phyloP scores from a whole-genome alignment of 2,797 vertebrate species.

The Phrynocephalus vlangalii region DNA sequence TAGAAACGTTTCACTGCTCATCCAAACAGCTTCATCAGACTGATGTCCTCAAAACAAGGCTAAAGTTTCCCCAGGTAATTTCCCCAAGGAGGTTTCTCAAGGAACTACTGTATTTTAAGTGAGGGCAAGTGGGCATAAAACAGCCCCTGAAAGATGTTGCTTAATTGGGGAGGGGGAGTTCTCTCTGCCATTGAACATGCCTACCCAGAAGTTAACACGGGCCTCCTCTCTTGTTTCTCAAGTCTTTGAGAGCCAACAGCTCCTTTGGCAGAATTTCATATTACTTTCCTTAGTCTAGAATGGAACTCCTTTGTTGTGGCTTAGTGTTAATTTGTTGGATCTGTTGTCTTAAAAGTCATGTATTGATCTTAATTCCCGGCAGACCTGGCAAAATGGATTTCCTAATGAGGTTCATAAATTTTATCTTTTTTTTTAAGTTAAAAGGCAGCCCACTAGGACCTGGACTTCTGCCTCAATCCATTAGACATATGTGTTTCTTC shows the following conservation, averaged over 20 bases:
- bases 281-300: not conserved
- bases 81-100: no score
- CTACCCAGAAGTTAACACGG: not conserved
- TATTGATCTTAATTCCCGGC: conserved; percentile 33
- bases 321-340: conserved; percentile 3
- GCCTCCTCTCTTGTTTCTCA: not conserved
- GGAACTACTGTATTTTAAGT: no score
- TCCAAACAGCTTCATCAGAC: no score
- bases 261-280: not conserved
- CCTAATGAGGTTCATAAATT: conserved; percentile 18
- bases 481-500: conserved; percentile 1
- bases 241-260: not conserved
- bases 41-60: no score
- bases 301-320: not conserved
- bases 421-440: conserved; percentile 3
- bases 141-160: no score
- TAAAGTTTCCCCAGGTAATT: no score
- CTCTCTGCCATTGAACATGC: not conserved
- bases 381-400: conserved; percentile 19
- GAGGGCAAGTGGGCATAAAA: no score
- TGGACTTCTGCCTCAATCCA: conserved; percentile 6
- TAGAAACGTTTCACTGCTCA: no score
- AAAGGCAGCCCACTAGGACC: conserved; percentile 1
- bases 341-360: not conserved
- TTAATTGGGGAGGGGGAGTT: not conserved